Percentiles rank a stretch among this genome's conserved stretches.
phyloP scores from a whole-genome alignment of 2,113 vertebrate species.

The Tringa solitaria region DNA sequence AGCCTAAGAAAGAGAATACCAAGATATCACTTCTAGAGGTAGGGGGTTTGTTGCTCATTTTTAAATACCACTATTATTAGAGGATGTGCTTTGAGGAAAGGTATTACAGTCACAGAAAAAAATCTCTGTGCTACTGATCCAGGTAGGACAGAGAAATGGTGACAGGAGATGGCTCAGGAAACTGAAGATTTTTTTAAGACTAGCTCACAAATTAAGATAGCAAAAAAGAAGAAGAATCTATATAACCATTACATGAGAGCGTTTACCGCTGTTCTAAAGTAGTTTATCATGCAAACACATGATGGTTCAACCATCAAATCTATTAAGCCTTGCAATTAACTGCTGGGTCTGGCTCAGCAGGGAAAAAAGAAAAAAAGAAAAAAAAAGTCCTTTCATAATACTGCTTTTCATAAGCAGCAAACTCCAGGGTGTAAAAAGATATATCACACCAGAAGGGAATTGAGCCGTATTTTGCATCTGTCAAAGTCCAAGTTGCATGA shows the following conservation, averaged over 20 bases:
- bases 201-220: background rate
- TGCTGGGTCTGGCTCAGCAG: background rate
- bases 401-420: slow-evolving; percentile 29
- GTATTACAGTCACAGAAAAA: background rate
- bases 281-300: background rate
- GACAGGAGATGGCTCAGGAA: background rate
- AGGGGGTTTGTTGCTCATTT: background rate
- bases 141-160: background rate
- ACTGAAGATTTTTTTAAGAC: background rate
- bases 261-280: background rate
- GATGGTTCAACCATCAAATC: background rate
- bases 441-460: background rate
- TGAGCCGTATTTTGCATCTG: slow-evolving; percentile 1
- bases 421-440: background rate
- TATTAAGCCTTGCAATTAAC: slow-evolving; percentile 30
- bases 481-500: background rate
- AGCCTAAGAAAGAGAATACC: background rate
- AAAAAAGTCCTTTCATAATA: background rate
- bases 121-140: background rate
- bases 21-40: background rate
- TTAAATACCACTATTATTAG: background rate
- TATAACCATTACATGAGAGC: background rate
- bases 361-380: background rate
- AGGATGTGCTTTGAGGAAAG: background rate
- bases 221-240: background rate